phyloP scores from a whole-genome alignment of 2,797 vertebrate genomes.

The Micropoecilia bifurca region DNA sequence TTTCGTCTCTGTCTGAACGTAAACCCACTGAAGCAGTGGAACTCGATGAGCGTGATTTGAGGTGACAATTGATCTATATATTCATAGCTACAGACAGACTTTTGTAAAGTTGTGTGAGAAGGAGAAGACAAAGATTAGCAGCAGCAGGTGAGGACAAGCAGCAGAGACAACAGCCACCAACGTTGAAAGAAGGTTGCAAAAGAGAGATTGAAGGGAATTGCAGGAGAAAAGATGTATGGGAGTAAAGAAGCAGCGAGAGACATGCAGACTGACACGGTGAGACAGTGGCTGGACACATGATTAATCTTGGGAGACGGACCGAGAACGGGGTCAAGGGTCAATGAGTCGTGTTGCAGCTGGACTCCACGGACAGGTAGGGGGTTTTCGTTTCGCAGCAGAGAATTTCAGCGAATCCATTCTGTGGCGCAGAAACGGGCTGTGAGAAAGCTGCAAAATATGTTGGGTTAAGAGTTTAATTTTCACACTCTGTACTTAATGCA shows the following conservation, averaged over 20 bases:
- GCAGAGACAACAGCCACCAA: conserved; percentile 21
- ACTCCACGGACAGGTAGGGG: conserved; percentile 37
- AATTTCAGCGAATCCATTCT: conserved; percentile 25
- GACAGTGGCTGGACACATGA: conserved; percentile 80
- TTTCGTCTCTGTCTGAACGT: conserved; percentile 34
- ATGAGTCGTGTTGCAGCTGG: conserved; percentile 65
- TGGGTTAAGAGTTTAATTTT: conserved; percentile 34
- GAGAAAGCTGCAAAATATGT: conserved; percentile 31
- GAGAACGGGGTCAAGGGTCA: conserved; percentile 67
- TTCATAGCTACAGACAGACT: conserved; percentile 13
- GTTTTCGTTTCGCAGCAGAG: conserved; percentile 38
- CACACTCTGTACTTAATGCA: conserved; percentile 12
- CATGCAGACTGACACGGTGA: conserved; percentile 32
- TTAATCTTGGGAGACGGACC: conserved; percentile 84
- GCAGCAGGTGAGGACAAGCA: conserved; percentile 51
- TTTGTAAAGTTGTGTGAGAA: conserved; percentile 13
- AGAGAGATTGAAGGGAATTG: conserved; percentile 38
- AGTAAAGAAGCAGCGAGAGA: conserved; percentile 34
- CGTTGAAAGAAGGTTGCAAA: conserved; percentile 47
- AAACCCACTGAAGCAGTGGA: conserved; percentile 35
- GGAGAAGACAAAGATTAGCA: conserved; percentile 39
- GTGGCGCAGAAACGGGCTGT: conserved; percentile 34
- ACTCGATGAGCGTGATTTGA: background rate
- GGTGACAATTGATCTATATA: background rate
- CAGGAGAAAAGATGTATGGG: conserved; percentile 41